A percentile compares a stretch with the other conserved stretches of the same genome.
Evolutionary conservation across 2,888 invertebrate species (phyloP).

Genomic region (Hydriomena furcata): DNA sequence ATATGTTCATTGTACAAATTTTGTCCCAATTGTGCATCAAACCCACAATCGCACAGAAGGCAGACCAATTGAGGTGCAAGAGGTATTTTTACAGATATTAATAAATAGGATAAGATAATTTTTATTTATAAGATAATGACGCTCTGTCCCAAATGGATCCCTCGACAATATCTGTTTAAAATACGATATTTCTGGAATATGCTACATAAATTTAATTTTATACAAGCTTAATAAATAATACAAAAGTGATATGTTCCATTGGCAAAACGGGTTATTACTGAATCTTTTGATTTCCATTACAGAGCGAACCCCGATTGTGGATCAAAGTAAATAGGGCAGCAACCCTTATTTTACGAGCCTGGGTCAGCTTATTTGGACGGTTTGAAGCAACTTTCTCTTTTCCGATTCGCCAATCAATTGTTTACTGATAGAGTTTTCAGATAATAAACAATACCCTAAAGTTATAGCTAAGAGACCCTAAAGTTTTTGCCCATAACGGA

Average conservation of each 20-base stretch:
- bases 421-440: slow-evolving; percentile 15
- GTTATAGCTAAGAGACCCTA: neutral
- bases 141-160: too few species aligned
- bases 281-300: slow-evolving; percentile 26
- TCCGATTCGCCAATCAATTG: slow-evolving; percentile 20
- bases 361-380: slow-evolving; percentile 26
- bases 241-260: slow-evolving; percentile 8
- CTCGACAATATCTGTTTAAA: too few species aligned
- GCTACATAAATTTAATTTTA: too few species aligned
- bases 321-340: slow-evolving; percentile 28
- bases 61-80: too few species aligned
- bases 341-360: slow-evolving; percentile 26
- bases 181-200: too few species aligned
- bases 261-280: slow-evolving; percentile 18
- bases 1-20: too few species aligned
- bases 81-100: too few species aligned
- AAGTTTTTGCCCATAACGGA: neutral
- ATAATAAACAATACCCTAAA: slow-evolving; percentile 17
- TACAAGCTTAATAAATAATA: neutral
- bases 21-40: too few species aligned
- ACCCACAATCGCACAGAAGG: too few species aligned
- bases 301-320: slow-evolving; percentile 19
- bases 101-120: too few species aligned
- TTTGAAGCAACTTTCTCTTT: slow-evolving; percentile 21
- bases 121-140: too few species aligned